A percentile compares a stretch with the other conserved stretches of the same genome.
Evolutionary conservation across 2,113 vertebrate species (phyloP).

Genomic region (Budorcas taxicolor): DNA sequence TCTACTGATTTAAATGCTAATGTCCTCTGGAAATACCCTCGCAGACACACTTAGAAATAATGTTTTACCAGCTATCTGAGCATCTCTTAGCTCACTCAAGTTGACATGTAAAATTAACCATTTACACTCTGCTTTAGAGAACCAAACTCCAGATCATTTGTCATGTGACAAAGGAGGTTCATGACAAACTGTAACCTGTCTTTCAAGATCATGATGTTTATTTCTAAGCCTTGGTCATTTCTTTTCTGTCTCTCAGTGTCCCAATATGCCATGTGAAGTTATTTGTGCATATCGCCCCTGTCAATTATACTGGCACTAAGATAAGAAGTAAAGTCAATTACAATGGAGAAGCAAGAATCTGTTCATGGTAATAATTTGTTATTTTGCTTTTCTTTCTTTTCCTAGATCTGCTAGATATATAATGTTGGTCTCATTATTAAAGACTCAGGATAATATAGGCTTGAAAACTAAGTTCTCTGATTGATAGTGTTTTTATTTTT

Average conservation of each 20-base stretch:
- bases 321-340: neutral
- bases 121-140: neutral
- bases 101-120: neutral
- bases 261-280: neutral
- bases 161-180: neutral
- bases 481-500: slow-evolving; percentile 59
- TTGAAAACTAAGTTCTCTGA: slow-evolving; percentile 55
- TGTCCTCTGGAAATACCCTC: neutral
- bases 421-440: neutral
- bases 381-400: neutral
- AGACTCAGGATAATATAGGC: neutral
- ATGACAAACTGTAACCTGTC: neutral
- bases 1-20: neutral
- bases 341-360: neutral
- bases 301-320: neutral
- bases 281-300: neutral
- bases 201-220: neutral
- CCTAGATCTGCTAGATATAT: neutral
- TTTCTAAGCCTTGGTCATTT: neutral
- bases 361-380: neutral
- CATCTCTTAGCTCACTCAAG: neutral
- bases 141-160: neutral
- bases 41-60: neutral
- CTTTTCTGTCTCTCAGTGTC: neutral
- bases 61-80: neutral